A percentile compares a stretch with the other conserved stretches of the same genome.
Evolutionary conservation across 2,113 vertebrate species (phyloP).

Genomic region (Bagarius yarrelli): DNA sequence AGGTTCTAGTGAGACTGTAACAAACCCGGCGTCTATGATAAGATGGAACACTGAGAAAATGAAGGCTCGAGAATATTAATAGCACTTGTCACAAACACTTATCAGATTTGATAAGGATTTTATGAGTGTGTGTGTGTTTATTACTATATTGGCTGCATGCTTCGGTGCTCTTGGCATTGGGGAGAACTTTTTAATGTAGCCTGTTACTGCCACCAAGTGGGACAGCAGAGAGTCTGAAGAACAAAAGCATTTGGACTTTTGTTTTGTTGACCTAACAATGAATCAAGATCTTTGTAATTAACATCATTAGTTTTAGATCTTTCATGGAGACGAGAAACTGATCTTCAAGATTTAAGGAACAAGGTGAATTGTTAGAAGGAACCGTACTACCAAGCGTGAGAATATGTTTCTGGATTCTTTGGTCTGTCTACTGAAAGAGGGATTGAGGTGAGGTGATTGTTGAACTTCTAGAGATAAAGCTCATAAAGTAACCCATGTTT

Average conservation of each 20-base stretch:
- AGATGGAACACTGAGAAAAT: not conserved
- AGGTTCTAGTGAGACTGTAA: not conserved
- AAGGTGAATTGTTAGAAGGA: not conserved
- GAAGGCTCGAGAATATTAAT: conserved; percentile 16
- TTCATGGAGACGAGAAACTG: not conserved
- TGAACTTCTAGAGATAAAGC: not conserved
- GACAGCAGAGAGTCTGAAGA: not conserved
- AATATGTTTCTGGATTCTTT: not conserved
- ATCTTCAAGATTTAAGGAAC: not conserved
- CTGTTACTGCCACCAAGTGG: conserved; percentile 43
- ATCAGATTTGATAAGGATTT: conserved; percentile 24
- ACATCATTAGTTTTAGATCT: not conserved
- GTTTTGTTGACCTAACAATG: no score
- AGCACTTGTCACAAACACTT: conserved; percentile 28
- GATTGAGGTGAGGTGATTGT: not conserved
- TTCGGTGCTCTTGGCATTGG: not conserved
- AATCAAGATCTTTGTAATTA: no score
- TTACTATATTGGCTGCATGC: not conserved
- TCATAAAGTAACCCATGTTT: not conserved
- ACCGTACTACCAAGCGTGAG: not conserved
- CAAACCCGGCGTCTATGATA: not conserved
- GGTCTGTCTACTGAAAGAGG: not conserved
- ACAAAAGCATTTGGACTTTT: not conserved
- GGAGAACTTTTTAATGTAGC: not conserved
- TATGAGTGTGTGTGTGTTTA: not conserved